Percentiles rank a stretch among this genome's conserved stretches.
Evolutionary conservation across 2,888 invertebrate species (phyloP).

Genomic region (Pyrrhosoma nymphula): DNA sequence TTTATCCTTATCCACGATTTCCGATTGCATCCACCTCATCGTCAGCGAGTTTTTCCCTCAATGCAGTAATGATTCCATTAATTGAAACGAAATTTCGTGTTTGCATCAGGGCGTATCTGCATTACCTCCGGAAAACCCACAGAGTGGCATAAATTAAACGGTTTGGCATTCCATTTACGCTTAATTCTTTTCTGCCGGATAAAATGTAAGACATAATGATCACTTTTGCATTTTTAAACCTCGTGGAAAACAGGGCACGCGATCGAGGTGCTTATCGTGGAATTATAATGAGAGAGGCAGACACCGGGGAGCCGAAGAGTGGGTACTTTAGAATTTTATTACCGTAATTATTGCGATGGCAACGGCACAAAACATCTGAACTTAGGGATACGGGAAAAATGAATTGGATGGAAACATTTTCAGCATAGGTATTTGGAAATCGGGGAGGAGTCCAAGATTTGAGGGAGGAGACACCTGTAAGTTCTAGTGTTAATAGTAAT

Average conservation of each 20-base stretch:
- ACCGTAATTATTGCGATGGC: background rate
- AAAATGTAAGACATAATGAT: background rate
- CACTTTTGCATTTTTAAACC: background rate
- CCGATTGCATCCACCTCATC: background rate
- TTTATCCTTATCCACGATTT: background rate
- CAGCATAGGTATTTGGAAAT: no score
- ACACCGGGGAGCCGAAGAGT: background rate
- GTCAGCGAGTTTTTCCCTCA: background rate
- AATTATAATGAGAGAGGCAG: background rate
- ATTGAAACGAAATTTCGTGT: background rate
- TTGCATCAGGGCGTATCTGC: background rate
- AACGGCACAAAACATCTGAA: no score
- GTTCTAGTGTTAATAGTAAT: no score
- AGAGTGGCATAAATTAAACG: background rate
- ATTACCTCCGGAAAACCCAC: background rate
- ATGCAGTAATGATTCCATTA: background rate
- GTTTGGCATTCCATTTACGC: background rate
- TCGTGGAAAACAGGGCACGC: background rate
- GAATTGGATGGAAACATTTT: no score
- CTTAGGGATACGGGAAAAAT: no score
- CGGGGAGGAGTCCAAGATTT: no score
- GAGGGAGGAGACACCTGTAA: no score
- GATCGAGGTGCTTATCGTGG: background rate
- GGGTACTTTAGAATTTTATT: background rate
- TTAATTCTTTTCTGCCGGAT: background rate